Evolutionary conservation across 2,888 invertebrate genomes (phyloP).

Genomic region (Chouioia cunea): DNA sequence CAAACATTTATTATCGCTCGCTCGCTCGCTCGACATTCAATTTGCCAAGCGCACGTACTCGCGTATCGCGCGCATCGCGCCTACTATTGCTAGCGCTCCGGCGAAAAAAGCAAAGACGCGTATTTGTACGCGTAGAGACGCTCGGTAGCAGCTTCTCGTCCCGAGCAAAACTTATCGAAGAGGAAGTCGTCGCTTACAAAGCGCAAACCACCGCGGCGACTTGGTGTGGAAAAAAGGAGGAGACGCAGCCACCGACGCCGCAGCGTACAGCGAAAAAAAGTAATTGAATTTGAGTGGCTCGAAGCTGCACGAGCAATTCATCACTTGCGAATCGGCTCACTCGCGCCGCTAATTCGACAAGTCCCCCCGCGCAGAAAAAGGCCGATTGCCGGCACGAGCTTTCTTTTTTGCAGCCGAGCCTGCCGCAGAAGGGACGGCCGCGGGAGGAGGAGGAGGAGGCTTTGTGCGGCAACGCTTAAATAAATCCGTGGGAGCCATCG

Average conservation of each 20-base stretch:
- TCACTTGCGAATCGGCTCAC: conserved; percentile 42
- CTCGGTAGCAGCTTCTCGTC: background rate
- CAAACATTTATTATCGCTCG: too few relatives aligned
- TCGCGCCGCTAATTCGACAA: conserved; percentile 48
- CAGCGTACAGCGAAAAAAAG: conserved; percentile 29
- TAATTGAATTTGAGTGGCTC: conserved; percentile 44
- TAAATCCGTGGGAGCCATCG: conserved; percentile 43
- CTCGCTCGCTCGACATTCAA: too few relatives aligned
- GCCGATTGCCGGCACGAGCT: conserved; percentile 19
- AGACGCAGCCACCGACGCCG: background rate
- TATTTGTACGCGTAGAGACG: too few relatives aligned
- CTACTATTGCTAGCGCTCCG: too few relatives aligned
- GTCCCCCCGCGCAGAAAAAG: conserved; percentile 21
- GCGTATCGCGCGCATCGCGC: too few relatives aligned
- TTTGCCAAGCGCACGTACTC: too few relatives aligned
- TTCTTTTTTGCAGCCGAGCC: conserved; percentile 24
- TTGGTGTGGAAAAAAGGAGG: background rate
- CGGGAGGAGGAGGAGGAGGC: conserved; percentile 2
- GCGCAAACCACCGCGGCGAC: background rate
- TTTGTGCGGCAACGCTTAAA: too few relatives aligned
- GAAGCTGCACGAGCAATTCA: conserved; percentile 40
- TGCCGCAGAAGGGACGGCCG: background rate
- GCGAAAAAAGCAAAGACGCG: too few relatives aligned
- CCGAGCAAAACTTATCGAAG: conserved; percentile 33
- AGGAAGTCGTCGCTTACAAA: conserved; percentile 40